Conservation (phyloP, 2,797 vertebrate species). For the Onychomys leucogaster region DNA sequence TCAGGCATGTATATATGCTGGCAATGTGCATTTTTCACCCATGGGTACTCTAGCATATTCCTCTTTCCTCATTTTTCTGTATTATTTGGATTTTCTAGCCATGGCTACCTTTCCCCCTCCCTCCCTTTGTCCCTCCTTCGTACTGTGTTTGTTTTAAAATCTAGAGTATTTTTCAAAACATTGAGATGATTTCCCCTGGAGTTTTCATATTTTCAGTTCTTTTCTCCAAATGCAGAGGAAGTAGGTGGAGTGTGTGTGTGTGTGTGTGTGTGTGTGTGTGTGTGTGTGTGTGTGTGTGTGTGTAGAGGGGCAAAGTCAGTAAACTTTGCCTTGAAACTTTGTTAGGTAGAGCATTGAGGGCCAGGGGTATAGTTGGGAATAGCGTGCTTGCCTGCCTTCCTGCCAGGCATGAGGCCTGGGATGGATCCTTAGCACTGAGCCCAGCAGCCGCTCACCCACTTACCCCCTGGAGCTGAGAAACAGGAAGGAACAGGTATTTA, state of each 20-base stretch:
- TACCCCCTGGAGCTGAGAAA: not conserved
- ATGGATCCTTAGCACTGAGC: not conserved
- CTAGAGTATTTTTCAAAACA: conserved; percentile 13
- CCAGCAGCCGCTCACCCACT: not conserved
- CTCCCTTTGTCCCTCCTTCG: not conserved
- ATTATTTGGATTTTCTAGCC: conserved; percentile 51
- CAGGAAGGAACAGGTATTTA: conserved; percentile 2
- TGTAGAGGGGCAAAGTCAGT: not conserved
- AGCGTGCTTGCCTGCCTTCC: not conserved
- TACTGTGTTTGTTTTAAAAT: conserved; percentile 48
- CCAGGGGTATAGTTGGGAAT: not conserved
- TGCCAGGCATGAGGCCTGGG: not conserved
- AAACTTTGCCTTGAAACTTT: not conserved
- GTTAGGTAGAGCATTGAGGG: not conserved
- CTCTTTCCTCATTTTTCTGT: not conserved
- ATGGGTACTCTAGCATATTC: not conserved
- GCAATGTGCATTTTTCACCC: not conserved
- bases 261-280: not conserved
- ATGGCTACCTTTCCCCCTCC: not conserved
- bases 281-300: not conserved
- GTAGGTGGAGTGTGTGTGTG: not conserved
- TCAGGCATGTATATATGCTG: not conserved
- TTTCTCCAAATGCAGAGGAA: not conserved
- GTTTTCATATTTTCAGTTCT: not conserved
- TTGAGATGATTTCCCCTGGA: not conserved